These are phyloP conservation scores for Dicyrtoma fusca DNA, from an alignment of 2,888 invertebrate genomes.

Conservation along the genomic window DNA sequence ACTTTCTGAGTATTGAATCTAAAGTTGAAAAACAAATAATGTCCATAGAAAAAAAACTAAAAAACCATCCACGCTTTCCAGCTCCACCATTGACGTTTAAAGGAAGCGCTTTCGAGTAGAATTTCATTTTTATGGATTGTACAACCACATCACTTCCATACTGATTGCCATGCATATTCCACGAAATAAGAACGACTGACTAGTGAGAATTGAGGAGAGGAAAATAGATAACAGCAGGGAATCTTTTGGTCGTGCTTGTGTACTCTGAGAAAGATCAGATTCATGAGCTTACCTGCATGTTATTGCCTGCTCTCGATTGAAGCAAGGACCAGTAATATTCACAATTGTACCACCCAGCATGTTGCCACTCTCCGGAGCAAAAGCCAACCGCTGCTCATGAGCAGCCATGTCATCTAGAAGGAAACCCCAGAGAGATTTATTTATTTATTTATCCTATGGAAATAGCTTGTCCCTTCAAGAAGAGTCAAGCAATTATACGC, in stretches of 20 bases:
- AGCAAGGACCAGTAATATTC: slow-evolving; percentile 95
- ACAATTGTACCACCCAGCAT: slow-evolving; percentile 97
- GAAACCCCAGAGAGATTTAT: not conserved
- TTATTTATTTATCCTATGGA: not conserved
- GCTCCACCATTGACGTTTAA: no score
- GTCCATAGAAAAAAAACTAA: no score
- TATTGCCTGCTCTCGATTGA: slow-evolving; percentile 74
- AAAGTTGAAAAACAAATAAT: not conserved
- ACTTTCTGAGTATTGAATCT: slow-evolving; percentile 82
- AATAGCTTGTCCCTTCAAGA: not conserved
- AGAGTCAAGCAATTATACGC: no score
- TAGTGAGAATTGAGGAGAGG: not conserved
- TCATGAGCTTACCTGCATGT: slow-evolving; percentile 65
- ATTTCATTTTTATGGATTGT: no score
- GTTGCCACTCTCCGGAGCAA: slow-evolving; percentile 93
- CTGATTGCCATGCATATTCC: no score
- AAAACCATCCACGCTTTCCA: no score
- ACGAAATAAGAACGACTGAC: not conserved
- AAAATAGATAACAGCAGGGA: not conserved
- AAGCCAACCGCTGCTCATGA: slow-evolving; percentile 70
- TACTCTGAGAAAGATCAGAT: no score
- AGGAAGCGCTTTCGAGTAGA: no score
- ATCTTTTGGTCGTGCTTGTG: not conserved
- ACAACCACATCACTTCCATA: not conserved
- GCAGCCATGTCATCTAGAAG: slow-evolving; percentile 53